Evolutionary conservation across 2,113 vertebrate genomes (phyloP).

Genomic region (Oncorhynchus clarkii): DNA sequence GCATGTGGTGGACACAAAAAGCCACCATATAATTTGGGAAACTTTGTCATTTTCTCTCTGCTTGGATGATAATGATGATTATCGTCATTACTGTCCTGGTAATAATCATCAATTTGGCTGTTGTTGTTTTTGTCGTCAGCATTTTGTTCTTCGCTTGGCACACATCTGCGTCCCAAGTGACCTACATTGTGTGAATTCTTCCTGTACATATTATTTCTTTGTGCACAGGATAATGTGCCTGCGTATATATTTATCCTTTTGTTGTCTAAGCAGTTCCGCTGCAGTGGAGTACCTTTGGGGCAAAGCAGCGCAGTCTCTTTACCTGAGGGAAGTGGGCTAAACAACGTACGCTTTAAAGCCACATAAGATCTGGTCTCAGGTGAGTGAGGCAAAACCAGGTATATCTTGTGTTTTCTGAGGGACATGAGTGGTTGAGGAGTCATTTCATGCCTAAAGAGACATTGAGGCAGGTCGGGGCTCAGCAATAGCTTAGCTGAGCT

Average conservation of each 20-base stretch:
- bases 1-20: conserved; percentile 33
- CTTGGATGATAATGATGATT: conserved; percentile 53
- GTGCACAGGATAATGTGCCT: background rate
- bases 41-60: conserved; percentile 50
- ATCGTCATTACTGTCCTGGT: conserved; percentile 38
- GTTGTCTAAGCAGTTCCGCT: background rate
- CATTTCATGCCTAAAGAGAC: background rate
- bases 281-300: background rate
- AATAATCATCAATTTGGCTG: conserved; percentile 57
- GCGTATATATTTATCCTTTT: background rate
- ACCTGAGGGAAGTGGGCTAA: background rate
- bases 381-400: background rate
- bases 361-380: background rate
- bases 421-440: background rate
- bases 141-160: background rate
- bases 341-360: background rate
- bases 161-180: conserved; percentile 21
- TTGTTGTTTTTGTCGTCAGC: conserved; percentile 18
- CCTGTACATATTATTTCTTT: background rate
- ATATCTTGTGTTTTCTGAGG: background rate
- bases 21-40: conserved; percentile 48
- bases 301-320: too few species aligned
- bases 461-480: conserved; percentile 12
- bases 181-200: conserved; percentile 1
- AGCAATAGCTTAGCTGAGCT: conserved; percentile 13